These are phyloP conservation scores for Guaruba guarouba DNA, from an alignment of 2,113 vertebrate genomes.

Conservation along the genomic window DNA sequence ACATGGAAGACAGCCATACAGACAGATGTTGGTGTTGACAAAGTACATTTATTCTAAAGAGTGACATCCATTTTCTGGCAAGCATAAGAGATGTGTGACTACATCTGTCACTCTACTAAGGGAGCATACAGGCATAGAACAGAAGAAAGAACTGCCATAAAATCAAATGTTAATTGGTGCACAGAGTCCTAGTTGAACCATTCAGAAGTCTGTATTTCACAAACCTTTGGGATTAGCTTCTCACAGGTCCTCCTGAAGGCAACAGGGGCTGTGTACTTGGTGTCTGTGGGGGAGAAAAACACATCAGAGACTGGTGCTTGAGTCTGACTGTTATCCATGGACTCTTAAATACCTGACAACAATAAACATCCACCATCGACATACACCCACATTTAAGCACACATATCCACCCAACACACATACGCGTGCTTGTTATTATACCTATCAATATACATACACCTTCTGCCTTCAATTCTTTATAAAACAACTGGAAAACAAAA, in stretches of 20 bases:
- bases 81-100: conserved; percentile 54
- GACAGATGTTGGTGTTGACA: conserved; percentile 77
- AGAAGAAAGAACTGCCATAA: conserved; percentile 70
- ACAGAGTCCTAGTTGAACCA: neutral
- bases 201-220: neutral
- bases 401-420: neutral
- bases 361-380: neutral
- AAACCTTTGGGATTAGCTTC: neutral
- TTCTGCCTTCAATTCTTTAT: neutral
- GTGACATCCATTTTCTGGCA: conserved; percentile 75
- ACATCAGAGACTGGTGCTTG: neutral
- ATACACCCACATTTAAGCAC: neutral
- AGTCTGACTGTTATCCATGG: neutral
- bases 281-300: neutral
- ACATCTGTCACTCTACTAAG: conserved; percentile 71
- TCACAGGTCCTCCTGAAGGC: neutral
- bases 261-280: neutral
- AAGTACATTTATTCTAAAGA: conserved; percentile 53
- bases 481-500: neutral
- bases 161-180: conserved; percentile 71
- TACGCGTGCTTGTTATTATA: neutral
- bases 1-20: conserved; percentile 51
- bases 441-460: neutral
- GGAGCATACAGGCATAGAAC: conserved; percentile 54
- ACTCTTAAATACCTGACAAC: neutral